Evolutionary conservation across 2,888 invertebrate genomes (phyloP), one percentile per base, ranked within the genome.

Genomic region (Eurytoma californica): DNA sequence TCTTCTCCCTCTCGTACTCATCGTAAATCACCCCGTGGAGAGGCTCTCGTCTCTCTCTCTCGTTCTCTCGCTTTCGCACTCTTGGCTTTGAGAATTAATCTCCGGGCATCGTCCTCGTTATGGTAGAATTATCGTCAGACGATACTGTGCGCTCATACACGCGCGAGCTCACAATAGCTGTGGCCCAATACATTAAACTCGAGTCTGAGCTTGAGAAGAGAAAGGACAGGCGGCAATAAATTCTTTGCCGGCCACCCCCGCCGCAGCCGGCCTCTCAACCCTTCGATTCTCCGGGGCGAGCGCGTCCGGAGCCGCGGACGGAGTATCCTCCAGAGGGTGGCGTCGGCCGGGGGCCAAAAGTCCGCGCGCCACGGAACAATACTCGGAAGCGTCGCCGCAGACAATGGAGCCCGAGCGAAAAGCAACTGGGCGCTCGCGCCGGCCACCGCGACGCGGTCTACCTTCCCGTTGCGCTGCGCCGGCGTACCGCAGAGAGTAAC

Each of bases 391-490:
- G 80, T 78, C 80, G 82, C 82, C 82, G 79, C 82, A 82, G 82
- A 84, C 84, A 84, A 84, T 84, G 82, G 84, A 82, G 79, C 82
- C 78, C 82, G 73, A 73, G 65, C 79, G 57, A 69, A 79, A 79
- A 73, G 74, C 73, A 61, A 73, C 66, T 55, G 75, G 58, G 39
- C 39, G 55, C 73, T 57, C 65, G 47, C 47, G 16, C 16, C 3
- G 9, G n/a, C 47, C 14, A 47, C 47, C 14, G 66, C 47, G 39
- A 39, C 20, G 73, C 58, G 65, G 77, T 61, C 73, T 72, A 68
- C 67, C 78, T 61, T 65, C 55, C 39, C 70, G n/a, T 65, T 66
- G 67, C 65, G 69, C 55, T 49, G 57, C 70, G 9, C 39, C 39
- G 20, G 47, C 30, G 30, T 49, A 67, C 72, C 77, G 30, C 72